Conservation (phyloP, 2,888 invertebrate genomes). For the Nomada goodeniana region DNA sequence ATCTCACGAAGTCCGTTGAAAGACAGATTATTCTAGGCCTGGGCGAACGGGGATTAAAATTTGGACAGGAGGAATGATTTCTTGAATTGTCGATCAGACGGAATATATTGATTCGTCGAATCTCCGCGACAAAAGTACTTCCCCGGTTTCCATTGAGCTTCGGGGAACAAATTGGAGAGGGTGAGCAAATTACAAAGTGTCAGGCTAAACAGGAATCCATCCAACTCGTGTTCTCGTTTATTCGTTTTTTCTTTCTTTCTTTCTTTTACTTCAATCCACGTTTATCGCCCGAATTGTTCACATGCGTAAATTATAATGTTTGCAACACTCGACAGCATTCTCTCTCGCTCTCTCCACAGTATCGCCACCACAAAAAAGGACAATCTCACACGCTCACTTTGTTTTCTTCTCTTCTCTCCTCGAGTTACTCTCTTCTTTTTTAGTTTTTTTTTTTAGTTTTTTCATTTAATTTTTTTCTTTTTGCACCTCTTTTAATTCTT, state of each 20-base stretch:
- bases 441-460: slow-evolving; percentile 18
- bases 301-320: slow-evolving; percentile 68
- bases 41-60: background rate
- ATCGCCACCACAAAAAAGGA: slow-evolving; percentile 38
- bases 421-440: slow-evolving; percentile 1
- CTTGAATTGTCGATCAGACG: slow-evolving; percentile 44
- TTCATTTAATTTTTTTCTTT: slow-evolving; percentile 24
- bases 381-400: slow-evolving; percentile 48
- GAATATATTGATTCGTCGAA: slow-evolving; percentile 1
- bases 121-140: background rate
- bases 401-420: slow-evolving; percentile 26
- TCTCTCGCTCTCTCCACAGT: slow-evolving; percentile 33
- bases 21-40: background rate
- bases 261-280: slow-evolving; percentile 60
- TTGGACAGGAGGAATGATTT: background rate
- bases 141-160: slow-evolving; percentile 22
- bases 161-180: slow-evolving; percentile 65
- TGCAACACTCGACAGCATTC: slow-evolving; percentile 60
- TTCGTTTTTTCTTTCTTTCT: slow-evolving; percentile 48
- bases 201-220: slow-evolving; percentile 64
- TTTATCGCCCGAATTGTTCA: slow-evolving; percentile 66
- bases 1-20: slow-evolving; percentile 1
- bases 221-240: slow-evolving; percentile 64
- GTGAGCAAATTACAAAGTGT: slow-evolving; percentile 66
- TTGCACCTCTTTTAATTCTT: slow-evolving; percentile 18